Evolutionary conservation across 2,113 vertebrate species (phyloP).

Genomic region (Meles meles): DNA sequence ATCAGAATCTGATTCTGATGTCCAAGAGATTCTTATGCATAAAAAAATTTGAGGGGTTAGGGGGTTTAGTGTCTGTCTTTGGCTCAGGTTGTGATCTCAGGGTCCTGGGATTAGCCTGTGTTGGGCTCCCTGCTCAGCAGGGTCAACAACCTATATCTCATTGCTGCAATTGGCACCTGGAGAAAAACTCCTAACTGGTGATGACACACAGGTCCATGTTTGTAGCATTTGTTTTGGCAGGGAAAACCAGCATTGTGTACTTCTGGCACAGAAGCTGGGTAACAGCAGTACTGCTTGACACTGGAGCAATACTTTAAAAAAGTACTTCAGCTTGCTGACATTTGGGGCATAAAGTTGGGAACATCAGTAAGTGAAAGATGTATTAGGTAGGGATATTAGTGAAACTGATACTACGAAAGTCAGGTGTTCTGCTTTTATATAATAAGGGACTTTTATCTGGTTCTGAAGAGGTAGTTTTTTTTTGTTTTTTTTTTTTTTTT

Average conservation of each 20-base stretch:
- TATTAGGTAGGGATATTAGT: neutral
- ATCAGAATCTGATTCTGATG: neutral
- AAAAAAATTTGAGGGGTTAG: neutral
- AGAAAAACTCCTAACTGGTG: neutral
- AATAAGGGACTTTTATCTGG: neutral
- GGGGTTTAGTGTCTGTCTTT: neutral
- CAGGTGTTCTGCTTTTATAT: neutral
- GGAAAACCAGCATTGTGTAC: neutral
- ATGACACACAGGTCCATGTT: neutral
- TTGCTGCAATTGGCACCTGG: neutral
- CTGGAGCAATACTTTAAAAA: neutral
- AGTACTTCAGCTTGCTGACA: neutral
- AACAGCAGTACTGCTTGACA: neutral
- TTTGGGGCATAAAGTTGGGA: neutral
- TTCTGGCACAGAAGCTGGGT: neutral
- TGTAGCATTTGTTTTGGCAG: neutral
- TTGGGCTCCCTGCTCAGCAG: neutral
- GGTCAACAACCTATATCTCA: neutral
- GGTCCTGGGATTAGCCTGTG: neutral
- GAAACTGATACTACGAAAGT: neutral
- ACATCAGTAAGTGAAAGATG: neutral
- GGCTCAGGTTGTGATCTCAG: neutral
- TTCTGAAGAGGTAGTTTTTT: conserved; percentile 6
- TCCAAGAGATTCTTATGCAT: neutral
- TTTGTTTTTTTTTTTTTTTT: neutral